A percentile compares a stretch with the other conserved stretches of the same genome.
phyloP scores from a whole-genome alignment of 1,140 invertebrate genomes.

The Drosophila dunni region DNA sequence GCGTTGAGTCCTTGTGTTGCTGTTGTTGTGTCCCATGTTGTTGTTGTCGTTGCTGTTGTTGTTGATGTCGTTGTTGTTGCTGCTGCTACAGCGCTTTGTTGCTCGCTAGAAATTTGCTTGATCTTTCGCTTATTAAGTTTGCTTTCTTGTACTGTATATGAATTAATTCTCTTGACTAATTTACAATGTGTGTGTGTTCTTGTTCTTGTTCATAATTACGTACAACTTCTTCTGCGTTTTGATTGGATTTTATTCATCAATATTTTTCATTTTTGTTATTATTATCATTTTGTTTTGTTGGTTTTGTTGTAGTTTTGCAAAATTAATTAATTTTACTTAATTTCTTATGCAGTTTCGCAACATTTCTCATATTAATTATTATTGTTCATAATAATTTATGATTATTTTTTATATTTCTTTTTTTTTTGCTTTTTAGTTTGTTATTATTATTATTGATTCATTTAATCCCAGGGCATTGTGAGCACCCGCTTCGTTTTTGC shows the following conservation, averaged over 20 bases:
- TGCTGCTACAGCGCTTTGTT: constrained; percentile 21
- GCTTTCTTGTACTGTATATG: constrained; percentile 39
- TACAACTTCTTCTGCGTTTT: constrained; percentile 81
- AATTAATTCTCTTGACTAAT: constrained; percentile 66
- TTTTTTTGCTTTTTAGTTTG: constrained; percentile 47
- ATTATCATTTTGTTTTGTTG: constrained; percentile 32
- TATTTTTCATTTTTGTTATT: constrained; percentile 57
- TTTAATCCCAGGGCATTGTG: constrained; percentile 85
- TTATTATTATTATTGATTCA: constrained; percentile 81
- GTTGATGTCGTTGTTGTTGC: constrained; percentile 10
- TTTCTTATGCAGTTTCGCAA: constrained; percentile 69
- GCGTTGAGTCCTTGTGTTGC: constrained; percentile 34
- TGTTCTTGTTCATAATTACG: constrained; percentile 80
- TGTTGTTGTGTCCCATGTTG: constrained; percentile 18
- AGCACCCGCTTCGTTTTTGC: constrained; percentile 90
- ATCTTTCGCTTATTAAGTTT: constrained; percentile 41
- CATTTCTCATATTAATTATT: constrained; percentile 62
- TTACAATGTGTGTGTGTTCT: constrained; percentile 78
- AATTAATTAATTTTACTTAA: constrained; percentile 61
- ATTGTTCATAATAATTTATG: constrained; percentile 28
- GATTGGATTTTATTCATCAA: constrained; percentile 77
- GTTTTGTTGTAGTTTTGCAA: constrained; percentile 44
- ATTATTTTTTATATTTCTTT: constrained; percentile 60
- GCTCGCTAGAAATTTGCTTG: constrained; percentile 60
- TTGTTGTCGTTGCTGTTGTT: constrained; percentile 1